Base-by-base conservation (phyloP, 2,888 invertebrate genomes). In the Linnaemya vulpina region DNA sequence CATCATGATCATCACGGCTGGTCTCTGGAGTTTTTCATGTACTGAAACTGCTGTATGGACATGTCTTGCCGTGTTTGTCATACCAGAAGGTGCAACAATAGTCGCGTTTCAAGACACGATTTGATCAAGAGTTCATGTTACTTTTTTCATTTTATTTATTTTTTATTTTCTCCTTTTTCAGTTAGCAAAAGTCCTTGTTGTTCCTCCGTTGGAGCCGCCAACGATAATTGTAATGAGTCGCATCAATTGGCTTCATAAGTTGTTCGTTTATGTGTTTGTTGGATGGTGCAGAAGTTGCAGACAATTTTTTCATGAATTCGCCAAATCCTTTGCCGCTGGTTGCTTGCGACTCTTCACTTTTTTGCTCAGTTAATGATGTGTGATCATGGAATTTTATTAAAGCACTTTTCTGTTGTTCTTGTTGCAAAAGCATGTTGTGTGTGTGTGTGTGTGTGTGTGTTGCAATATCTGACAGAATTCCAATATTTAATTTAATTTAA, bases 341-440 rank as follows among this genome's bases (percentile, higher is more conserved):
- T 35, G 20, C 25, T 40, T 53, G 15, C 5, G 17, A 9, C 60
- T 67, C 53, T 55, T 1, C 20, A 63, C 60, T 67, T 87, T 87
- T 87, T 87, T 87, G 79, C 65, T 35, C 71, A 82, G 53, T 84
- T 87, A 87, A 88, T 88, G 87, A 88, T 88, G 88, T 88, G 88
- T 87, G 87, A 88, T 88, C 85, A 83, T 86, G 88, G 88, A 87
- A 88, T 88, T 88, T 88, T 67, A 83, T 83, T 84, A 74, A 83
- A 79, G 73, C 82, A 70, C 68, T 84, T 87, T 84, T 71, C 75
- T n/a, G n/a, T 43, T 38, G 30, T 30, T 30, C 3, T 30, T 30
- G 30, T 30, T n/a, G n/a, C n/a, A n/a, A n/a, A 22, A 0, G 15
- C 1, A 43, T 51, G 20, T 82, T 51, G 25, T 65, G 22, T 25